Percentiles rank a stretch among this genome's conserved stretches.
phyloP scores from a whole-genome alignment of 2,888 invertebrate species.

The Pseudococcus longispinus region DNA sequence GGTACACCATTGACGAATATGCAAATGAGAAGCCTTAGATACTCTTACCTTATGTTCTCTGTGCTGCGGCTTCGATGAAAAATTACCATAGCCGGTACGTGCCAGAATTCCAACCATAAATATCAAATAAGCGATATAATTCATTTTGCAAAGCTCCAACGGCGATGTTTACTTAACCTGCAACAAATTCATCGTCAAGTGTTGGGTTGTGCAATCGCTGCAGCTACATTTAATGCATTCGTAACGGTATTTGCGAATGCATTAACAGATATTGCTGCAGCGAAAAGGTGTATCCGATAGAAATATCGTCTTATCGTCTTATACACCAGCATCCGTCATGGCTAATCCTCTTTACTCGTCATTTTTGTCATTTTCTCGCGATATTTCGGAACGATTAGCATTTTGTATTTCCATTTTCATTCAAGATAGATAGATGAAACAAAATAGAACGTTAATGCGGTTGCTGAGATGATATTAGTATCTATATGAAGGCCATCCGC shows the following conservation, averaged over 20 bases:
- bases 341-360: background rate
- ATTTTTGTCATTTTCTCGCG: background rate
- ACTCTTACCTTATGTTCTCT: constrained; percentile 3
- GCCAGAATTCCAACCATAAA: constrained; percentile 35
- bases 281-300: background rate
- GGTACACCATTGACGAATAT: background rate
- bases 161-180: constrained; percentile 26
- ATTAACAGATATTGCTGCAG: background rate
- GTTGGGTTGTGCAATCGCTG: background rate
- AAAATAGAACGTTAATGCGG: constrained; percentile 38
- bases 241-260: constrained; percentile 29
- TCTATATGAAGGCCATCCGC: constrained; percentile 44
- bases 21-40: background rate
- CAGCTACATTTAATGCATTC: constrained; percentile 33
- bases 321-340: background rate
- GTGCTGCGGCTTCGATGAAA: background rate
- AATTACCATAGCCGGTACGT: constrained; percentile 33
- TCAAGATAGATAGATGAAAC: constrained; percentile 11
- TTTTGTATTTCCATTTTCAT: background rate
- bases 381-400: background rate
- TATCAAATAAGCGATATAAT: constrained; percentile 12
- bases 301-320: no score
- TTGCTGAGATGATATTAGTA: constrained; percentile 19
- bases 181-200: constrained; percentile 15
- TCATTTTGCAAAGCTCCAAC: constrained; percentile 20